These are phyloP conservation scores for Coboldia fuscipes DNA, from an alignment of 1,140 invertebrate genomes.

Conservation along the genomic window DNA sequence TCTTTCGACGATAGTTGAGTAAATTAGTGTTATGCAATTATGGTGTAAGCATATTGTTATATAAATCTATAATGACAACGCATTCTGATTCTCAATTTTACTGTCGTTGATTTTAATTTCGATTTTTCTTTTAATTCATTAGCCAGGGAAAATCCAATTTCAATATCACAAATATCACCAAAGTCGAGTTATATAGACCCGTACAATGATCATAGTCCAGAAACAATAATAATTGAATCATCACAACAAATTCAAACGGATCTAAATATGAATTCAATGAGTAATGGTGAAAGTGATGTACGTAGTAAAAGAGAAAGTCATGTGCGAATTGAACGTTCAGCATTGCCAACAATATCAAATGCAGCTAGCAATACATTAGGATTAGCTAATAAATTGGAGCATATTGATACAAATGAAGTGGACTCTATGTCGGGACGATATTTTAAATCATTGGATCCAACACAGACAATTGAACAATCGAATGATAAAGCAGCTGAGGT, in stretches of 20 bases:
- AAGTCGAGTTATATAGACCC: constrained; percentile 9
- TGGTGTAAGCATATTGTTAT: too few species aligned
- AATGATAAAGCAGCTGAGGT: not conserved
- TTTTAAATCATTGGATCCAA: constrained; percentile 19
- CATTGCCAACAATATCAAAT: constrained; percentile 14
- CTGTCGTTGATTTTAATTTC: too few species aligned
- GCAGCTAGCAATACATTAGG: constrained; percentile 10
- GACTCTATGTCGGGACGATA: constrained; percentile 13
- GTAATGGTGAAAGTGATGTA: constrained; percentile 8
- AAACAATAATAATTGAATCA: constrained; percentile 5
- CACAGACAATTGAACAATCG: constrained; percentile 9
- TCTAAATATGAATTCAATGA: not conserved
- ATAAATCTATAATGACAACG: too few species aligned
- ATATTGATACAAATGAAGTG: constrained; percentile 8
- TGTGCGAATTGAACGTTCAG: constrained; percentile 12
- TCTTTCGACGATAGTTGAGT: too few species aligned
- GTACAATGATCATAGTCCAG: constrained; percentile 10
- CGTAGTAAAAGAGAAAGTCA: constrained; percentile 11
- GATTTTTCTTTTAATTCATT: too few species aligned
- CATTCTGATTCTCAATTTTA: too few species aligned
- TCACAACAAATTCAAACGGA: not conserved
- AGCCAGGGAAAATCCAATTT: constrained; percentile 9
- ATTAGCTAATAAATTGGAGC: constrained; percentile 4
- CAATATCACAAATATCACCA: constrained; percentile 18
- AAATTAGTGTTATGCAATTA: too few species aligned